A percentile compares a stretch with the other conserved stretches of the same genome.
Conservation (phyloP, 2,888 invertebrate genomes). For the Notodonta ziczac region DNA sequence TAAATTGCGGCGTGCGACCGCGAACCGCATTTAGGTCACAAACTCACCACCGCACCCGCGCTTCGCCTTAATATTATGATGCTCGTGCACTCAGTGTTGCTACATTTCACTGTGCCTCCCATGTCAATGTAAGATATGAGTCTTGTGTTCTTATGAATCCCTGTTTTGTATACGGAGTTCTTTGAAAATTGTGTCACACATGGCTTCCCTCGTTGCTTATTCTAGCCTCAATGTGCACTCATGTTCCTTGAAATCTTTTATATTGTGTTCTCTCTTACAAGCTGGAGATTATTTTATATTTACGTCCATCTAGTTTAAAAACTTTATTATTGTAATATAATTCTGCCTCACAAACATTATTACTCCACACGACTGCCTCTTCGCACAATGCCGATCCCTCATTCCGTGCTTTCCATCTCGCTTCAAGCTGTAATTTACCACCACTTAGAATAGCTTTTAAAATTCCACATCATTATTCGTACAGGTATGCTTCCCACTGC, state of each 20-base stretch:
- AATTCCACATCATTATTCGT: slow-evolving; percentile 32
- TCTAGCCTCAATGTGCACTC: too few species aligned
- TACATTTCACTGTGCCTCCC: slow-evolving; percentile 14
- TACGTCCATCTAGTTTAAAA: too few species aligned
- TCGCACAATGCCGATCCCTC: slow-evolving; percentile 21
- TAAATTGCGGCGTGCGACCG: slow-evolving; percentile 66
- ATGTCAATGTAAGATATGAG: background rate
- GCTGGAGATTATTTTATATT: too few species aligned
- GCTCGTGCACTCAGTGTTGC: slow-evolving; percentile 37
- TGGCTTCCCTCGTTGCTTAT: too few species aligned
- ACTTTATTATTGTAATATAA: too few species aligned
- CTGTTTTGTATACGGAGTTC: background rate
- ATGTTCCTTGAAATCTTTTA: too few species aligned
- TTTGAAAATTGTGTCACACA: too few species aligned
- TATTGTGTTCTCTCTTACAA: too few species aligned
- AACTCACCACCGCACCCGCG: slow-evolving; percentile 21
- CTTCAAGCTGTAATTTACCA: slow-evolving; percentile 50
- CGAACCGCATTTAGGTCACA: slow-evolving; percentile 63
- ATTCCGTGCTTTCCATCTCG: slow-evolving; percentile 47
- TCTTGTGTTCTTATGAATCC: background rate
- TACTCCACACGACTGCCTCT: slow-evolving; percentile 25
- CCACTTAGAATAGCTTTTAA: slow-evolving; percentile 43
- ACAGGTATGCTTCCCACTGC: slow-evolving; percentile 12
- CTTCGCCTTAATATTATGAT: slow-evolving; percentile 23
- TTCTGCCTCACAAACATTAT: background rate